phyloP scores from a whole-genome alignment of 2,888 invertebrate genomes.

The Anoplius nigerrimus region DNA sequence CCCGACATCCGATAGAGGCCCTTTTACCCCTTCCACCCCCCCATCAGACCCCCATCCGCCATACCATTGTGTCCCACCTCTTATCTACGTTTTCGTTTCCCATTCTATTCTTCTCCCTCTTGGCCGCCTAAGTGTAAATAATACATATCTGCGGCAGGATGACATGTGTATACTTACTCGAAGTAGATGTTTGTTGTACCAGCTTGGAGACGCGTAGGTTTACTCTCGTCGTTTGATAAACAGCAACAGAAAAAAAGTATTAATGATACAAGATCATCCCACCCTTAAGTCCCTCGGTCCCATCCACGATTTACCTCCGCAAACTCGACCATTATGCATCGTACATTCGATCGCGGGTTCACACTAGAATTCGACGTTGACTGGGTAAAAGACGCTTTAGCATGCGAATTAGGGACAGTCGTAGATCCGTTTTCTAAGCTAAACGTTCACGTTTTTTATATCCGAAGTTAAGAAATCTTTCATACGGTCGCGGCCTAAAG shows the following conservation, averaged over 20 bases:
- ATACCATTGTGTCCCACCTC: neutral
- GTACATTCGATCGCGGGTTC: conserved; percentile 28
- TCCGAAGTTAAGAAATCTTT: too few species aligned
- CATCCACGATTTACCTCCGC: conserved; percentile 6
- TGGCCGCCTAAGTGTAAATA: conserved; percentile 28
- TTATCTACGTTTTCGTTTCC: too few species aligned
- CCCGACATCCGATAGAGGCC: neutral
- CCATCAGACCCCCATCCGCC: neutral
- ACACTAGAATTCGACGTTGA: too few species aligned
- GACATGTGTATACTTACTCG: conserved; percentile 30
- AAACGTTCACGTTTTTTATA: too few species aligned
- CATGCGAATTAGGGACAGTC: too few species aligned
- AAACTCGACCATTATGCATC: conserved; percentile 1
- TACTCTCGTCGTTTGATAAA: conserved; percentile 38
- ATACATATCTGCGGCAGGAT: conserved; percentile 32
- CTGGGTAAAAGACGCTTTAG: too few species aligned
- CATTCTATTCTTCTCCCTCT: conserved; percentile 29
- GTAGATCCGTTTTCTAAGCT: too few species aligned
- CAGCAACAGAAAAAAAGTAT: conserved; percentile 3
- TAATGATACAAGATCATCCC: too few species aligned
- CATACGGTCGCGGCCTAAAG: too few species aligned
- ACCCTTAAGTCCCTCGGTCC: neutral
- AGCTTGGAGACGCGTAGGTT: conserved; percentile 51
- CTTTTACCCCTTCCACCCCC: neutral
- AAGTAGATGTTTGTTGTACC: conserved; percentile 47